These are phyloP conservation scores for Sarcophaga peregrina DNA, from an alignment of 1,140 invertebrate genomes.

Conservation along the genomic window DNA sequence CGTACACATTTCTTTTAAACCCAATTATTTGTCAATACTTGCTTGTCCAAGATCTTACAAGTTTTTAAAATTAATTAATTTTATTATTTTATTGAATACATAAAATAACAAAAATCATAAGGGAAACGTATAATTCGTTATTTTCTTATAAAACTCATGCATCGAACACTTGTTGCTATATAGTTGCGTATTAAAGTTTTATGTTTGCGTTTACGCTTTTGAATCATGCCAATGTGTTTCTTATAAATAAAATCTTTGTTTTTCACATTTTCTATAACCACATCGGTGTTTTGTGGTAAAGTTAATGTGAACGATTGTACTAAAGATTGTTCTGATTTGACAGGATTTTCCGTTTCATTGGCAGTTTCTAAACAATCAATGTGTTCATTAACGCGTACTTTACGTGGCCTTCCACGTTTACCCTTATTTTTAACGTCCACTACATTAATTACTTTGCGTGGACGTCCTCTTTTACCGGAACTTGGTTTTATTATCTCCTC, in stretches of 20 bases:
- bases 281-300: too few relatives aligned
- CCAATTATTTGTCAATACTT: too few relatives aligned
- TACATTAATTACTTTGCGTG: background rate
- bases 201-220: background rate
- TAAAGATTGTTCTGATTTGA: background rate
- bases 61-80: too few relatives aligned
- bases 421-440: background rate
- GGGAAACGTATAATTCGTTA: background rate
- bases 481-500: too few relatives aligned
- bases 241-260: background rate
- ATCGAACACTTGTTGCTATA: background rate
- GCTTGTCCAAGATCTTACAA: too few relatives aligned
- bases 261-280: background rate
- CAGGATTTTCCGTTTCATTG: background rate
- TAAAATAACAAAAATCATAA: too few relatives aligned
- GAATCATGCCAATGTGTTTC: background rate
- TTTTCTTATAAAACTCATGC: background rate
- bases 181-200: background rate
- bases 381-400: background rate
- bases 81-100: too few relatives aligned
- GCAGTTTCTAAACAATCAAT: background rate
- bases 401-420: background rate
- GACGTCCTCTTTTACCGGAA: background rate
- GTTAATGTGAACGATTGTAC: background rate
- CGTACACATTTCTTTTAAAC: too few relatives aligned